Evolutionary conservation across 2,888 invertebrate genomes (phyloP).

Genomic region (Cryptophagus acutangulus): DNA sequence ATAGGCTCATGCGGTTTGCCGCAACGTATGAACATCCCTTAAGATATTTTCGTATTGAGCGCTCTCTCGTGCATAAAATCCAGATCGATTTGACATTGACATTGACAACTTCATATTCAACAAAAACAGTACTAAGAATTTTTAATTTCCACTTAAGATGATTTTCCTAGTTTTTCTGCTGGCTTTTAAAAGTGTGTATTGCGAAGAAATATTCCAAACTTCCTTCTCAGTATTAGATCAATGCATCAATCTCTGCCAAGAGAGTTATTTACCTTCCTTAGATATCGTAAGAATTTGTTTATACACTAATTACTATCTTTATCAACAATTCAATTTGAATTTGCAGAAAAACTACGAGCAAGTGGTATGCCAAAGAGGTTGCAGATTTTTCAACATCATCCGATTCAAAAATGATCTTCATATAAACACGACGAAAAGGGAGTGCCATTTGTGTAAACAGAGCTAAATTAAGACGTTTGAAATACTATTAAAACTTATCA

Average conservation of each 20-base stretch:
- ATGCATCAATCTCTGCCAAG: conserved; percentile 28
- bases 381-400: conserved; percentile 39
- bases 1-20: too few species aligned
- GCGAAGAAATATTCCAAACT: conserved; percentile 13
- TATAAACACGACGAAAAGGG: conserved; percentile 35
- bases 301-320: conserved; percentile 6
- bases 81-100: too few species aligned
- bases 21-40: too few species aligned
- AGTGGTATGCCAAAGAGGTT: conserved; percentile 39
- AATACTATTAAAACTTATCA: conserved; percentile 18
- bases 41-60: too few species aligned
- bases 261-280: conserved; percentile 25
- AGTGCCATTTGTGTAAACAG: conserved; percentile 37
- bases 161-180: too few species aligned
- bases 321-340: conserved; percentile 9
- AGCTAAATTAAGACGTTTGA: not conserved
- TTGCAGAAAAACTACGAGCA: conserved; percentile 35
- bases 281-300: conserved; percentile 23
- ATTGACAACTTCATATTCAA: too few species aligned
- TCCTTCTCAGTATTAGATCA: conserved; percentile 21
- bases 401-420: conserved; percentile 35
- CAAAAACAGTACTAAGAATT: not conserved
- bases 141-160: too few species aligned
- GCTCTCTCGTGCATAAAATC: too few species aligned
- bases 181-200: conserved; percentile 10